Evolutionary conservation across 2,888 invertebrate species (phyloP), one percentile per base, ranked within the genome.

Genomic region (Ceratothoa steindachneri): DNA sequence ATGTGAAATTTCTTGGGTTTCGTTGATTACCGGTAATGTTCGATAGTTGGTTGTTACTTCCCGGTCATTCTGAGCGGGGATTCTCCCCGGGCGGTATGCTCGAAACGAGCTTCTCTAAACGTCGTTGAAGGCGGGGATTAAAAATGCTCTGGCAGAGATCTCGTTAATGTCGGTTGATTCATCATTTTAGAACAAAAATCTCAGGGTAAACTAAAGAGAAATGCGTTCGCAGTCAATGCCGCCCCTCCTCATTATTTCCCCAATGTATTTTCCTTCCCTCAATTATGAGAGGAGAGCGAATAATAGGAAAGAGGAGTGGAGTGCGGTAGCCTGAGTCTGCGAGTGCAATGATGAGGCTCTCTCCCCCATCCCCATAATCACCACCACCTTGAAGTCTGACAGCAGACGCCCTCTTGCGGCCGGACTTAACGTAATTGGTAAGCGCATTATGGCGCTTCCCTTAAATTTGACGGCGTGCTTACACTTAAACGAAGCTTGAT

Each of bases 351-450:
- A n/a, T n/a, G n/a, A n/a, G n/a, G n/a, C n/a, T n/a, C n/a, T n/a
- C n/a, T n/a, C n/a, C n/a, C n/a, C n/a, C n/a, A n/a, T n/a, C n/a
- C n/a, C n/a, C n/a, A n/a, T n/a, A n/a, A n/a, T 60, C 60, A 15
- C 1, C 60, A 1, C 24, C 60, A 24, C 19, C 60, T 60, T 60
- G 24, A 60, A 60, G 60, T 60, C 60, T 60, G 60, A 24, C 60
- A 24, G 24, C 22, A 60, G 27, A n/a, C 60, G 60, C 60, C 60
- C 60, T 60, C 60, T 60, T 60, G 24, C 60, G 60, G 60, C 27
- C n/a, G n/a, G n/a, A n/a, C n/a, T n/a, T n/a, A n/a, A n/a, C n/a
- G n/a, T n/a, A n/a, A n/a, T n/a, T n/a, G n/a, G n/a, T n/a, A n/a
- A n/a, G n/a, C n/a, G n/a, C n/a, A n/a, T n/a, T n/a, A n/a, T n/a